Evolutionary conservation across 2,888 invertebrate species (phyloP).

Genomic region (Herminia tarsipennalis): DNA sequence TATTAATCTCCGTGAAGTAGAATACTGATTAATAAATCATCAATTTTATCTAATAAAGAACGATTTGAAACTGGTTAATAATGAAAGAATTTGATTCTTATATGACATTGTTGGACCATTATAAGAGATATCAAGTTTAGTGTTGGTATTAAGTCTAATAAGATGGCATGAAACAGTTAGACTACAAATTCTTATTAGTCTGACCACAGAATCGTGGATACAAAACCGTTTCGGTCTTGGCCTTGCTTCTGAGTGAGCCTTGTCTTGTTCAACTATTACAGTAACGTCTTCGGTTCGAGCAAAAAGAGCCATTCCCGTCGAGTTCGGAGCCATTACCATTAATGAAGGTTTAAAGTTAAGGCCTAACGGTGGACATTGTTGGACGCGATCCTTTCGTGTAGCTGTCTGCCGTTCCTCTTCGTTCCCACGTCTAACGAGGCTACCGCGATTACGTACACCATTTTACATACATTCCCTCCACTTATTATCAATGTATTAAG

Average conservation of each 20-base stretch:
- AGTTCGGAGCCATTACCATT: conserved; percentile 77
- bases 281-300: conserved; percentile 57
- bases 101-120: conserved; percentile 18
- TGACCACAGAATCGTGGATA: conserved; percentile 5
- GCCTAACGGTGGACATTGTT: conserved; percentile 80
- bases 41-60: conserved; percentile 39
- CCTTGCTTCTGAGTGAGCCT: conserved; percentile 15
- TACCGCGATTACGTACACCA: conserved; percentile 78
- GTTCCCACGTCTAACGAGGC: conserved; percentile 85
- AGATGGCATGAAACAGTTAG: conserved; percentile 15
- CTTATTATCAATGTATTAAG: conserved; percentile 83
- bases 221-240: conserved; percentile 3
- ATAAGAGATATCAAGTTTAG: conserved; percentile 40
- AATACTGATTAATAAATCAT: conserved; percentile 35
- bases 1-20: conserved; percentile 33
- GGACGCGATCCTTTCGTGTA: conserved; percentile 72
- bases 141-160: conserved; percentile 26
- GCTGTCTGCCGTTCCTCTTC: conserved; percentile 50
- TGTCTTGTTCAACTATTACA: conserved; percentile 67
- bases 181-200: conserved; percentile 30
- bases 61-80: conserved; percentile 35
- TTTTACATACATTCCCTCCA: conserved; percentile 79
- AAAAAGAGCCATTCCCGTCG: conserved; percentile 77
- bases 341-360: conserved; percentile 75
- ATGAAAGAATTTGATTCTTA: conserved; percentile 35